Percentiles rank a stretch among this genome's conserved stretches.
phyloP scores from a whole-genome alignment of 2,888 invertebrate genomes.

The Oscheius myriophilus region DNA sequence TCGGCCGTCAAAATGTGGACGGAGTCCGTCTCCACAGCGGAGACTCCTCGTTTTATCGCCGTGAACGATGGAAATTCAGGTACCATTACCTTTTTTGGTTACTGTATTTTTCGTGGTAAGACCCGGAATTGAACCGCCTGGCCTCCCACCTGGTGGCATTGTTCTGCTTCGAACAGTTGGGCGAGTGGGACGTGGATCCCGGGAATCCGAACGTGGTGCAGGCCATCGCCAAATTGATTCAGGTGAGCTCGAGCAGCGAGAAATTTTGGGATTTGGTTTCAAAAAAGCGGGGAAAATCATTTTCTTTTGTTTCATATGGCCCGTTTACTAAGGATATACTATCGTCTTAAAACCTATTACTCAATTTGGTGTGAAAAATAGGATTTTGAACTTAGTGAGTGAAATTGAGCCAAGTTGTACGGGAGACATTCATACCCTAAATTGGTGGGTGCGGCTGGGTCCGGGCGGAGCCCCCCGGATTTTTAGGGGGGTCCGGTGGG shows the following conservation, averaged over 20 bases:
- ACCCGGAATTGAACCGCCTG: neutral
- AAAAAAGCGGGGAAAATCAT: no score
- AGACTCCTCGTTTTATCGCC: slow-evolving; percentile 2
- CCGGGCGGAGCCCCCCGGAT: no score
- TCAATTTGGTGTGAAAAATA: no score
- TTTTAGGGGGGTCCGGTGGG: no score
- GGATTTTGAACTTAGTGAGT: no score
- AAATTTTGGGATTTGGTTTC: neutral
- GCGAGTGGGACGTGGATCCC: slow-evolving; percentile 25
- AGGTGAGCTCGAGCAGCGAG: neutral
- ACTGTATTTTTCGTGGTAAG: neutral
- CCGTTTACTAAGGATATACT: no score
- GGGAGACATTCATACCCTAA: no score
- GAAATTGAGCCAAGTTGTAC: no score
- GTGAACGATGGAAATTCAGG: neutral
- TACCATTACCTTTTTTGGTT: neutral
- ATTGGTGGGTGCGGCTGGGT: no score
- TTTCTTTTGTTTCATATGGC: no score
- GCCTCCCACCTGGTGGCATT: slow-evolving; percentile 23
- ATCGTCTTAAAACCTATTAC: no score
- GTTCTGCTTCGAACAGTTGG: slow-evolving; percentile 27
- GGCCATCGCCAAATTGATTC: slow-evolving; percentile 12
- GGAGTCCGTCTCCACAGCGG: neutral
- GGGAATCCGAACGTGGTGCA: neutral
- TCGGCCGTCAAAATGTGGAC: slow-evolving; percentile 8